A percentile compares a stretch with the other conserved stretches of the same genome.
These are phyloP conservation scores for Diaperis boleti DNA, from an alignment of 2,888 invertebrate species.

Conservation along the genomic window DNA sequence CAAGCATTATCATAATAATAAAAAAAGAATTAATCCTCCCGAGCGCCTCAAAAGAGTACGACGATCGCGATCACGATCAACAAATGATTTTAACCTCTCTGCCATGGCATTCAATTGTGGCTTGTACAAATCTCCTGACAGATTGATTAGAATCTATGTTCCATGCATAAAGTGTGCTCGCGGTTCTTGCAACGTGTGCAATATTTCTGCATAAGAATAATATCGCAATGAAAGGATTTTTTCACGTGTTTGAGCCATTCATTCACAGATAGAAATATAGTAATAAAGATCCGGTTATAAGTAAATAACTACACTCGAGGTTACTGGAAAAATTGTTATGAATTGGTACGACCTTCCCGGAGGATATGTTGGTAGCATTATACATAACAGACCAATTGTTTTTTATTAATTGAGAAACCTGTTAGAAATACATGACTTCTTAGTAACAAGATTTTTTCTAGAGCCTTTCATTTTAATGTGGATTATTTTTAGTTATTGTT, in stretches of 20 bases:
- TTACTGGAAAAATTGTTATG: constrained; percentile 16
- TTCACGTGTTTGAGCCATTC: constrained; percentile 9
- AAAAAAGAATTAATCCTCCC: constrained; percentile 26
- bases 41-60: constrained; percentile 13
- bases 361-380: constrained; percentile 14
- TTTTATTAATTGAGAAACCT: constrained; percentile 17
- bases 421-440: constrained; percentile 11
- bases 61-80: constrained; percentile 44
- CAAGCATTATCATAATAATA: constrained; percentile 10
- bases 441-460: constrained; percentile 4
- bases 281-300: constrained; percentile 32
- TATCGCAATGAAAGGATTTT: constrained; percentile 10
- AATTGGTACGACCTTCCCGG: constrained; percentile 30
- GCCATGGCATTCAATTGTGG: constrained; percentile 43
- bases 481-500: no score
- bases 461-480: constrained; percentile 27
- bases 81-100: constrained; percentile 48
- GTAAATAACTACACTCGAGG: constrained; percentile 23
- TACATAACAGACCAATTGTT: constrained; percentile 25
- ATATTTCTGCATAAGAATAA: constrained; percentile 1
- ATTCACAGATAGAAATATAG: constrained; percentile 14
- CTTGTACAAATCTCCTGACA: constrained; percentile 31
- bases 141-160: constrained; percentile 52
- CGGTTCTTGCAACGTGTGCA: background rate
- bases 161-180: background rate